Evolutionary conservation across 2,797 vertebrate species (phyloP).

Genomic region (Scomberomorus guttatus): DNA sequence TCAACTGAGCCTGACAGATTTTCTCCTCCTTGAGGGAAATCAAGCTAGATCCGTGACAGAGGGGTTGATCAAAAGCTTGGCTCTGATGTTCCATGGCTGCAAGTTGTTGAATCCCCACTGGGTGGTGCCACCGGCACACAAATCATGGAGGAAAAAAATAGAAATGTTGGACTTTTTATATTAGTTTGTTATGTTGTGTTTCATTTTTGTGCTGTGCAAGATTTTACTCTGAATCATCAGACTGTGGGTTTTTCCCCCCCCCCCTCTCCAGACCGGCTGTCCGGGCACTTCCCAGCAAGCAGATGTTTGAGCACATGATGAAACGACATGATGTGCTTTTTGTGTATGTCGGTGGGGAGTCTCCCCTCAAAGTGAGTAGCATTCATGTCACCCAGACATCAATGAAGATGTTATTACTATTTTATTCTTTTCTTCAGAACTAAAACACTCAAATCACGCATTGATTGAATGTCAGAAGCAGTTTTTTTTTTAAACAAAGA

Average conservation of each 20-base stretch:
- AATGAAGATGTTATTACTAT: background rate
- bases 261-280: conserved; percentile 88
- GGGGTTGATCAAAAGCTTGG: conserved; percentile 72
- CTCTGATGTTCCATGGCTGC: conserved; percentile 24
- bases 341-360: conserved; percentile 95
- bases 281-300: conserved; percentile 93
- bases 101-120: conserved; percentile 53
- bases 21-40: conserved; percentile 71
- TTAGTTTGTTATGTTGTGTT: background rate
- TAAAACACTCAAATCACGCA: conserved; percentile 18
- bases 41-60: conserved; percentile 63
- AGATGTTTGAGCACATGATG: conserved; percentile 95
- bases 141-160: background rate
- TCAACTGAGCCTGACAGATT: conserved; percentile 66
- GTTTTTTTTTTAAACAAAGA: background rate
- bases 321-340: conserved; percentile 95
- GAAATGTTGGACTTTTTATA: background rate
- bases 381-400: background rate
- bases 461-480: conserved; percentile 30
- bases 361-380: conserved; percentile 92
- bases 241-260: background rate
- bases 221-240: conserved; percentile 14
- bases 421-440: conserved; percentile 17
- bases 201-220: background rate
- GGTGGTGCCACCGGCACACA: conserved; percentile 66